Evolutionary conservation across 2,113 vertebrate species (phyloP).

Genomic region (Okapia johnstoni): DNA sequence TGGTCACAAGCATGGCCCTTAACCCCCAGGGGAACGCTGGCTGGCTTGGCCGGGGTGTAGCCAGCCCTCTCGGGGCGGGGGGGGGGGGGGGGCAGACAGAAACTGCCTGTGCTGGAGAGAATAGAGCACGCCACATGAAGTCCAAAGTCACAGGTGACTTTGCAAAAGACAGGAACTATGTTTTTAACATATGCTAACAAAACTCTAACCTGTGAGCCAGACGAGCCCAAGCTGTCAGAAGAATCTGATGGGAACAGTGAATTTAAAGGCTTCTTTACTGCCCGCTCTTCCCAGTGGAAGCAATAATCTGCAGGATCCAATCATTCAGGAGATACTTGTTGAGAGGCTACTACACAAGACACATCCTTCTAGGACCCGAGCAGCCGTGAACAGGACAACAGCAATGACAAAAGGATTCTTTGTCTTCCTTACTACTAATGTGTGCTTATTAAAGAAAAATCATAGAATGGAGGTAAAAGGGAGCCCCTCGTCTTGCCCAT

Average conservation of each 20-base stretch:
- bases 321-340: not conserved
- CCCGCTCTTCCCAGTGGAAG: not conserved
- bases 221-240: not conserved
- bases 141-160: not conserved
- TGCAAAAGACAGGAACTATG: not conserved
- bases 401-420: not conserved
- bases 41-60: not conserved
- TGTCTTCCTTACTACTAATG: not conserved
- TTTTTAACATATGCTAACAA: not conserved
- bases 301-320: not conserved
- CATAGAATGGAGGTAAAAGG: not conserved
- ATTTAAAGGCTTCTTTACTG: not conserved
- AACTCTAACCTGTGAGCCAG: not conserved
- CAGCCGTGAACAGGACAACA: not conserved
- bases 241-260: not conserved
- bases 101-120: not conserved
- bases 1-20: not conserved
- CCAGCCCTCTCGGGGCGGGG: not conserved
- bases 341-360: not conserved
- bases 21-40: not conserved
- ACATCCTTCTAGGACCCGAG: not conserved
- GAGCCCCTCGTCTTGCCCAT: not conserved
- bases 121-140: not conserved
- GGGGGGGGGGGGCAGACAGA: not conserved
- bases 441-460: not conserved